A percentile compares a stretch with the other conserved stretches of the same genome.
phyloP scores from a whole-genome alignment of 2,888 invertebrate genomes.

The Agrochola lychnidis region DNA sequence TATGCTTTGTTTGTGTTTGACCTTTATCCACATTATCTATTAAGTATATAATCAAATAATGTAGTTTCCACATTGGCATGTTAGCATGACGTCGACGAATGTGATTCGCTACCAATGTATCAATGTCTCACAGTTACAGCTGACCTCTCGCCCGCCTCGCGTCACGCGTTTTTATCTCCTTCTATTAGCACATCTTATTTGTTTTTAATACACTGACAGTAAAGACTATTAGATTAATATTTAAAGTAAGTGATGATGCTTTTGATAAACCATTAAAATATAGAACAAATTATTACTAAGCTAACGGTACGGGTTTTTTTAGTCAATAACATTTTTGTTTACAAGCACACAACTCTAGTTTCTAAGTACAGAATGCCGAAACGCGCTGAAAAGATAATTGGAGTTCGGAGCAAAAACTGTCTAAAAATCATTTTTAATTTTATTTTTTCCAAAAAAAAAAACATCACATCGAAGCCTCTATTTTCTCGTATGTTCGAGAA shows the following conservation, averaged over 20 bases:
- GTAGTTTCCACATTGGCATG: constrained; percentile 27
- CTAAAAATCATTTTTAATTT: neutral
- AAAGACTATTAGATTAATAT: neutral
- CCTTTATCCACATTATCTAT: constrained; percentile 13
- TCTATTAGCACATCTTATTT: constrained; percentile 27
- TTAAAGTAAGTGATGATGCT: neutral
- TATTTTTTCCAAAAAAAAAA: neutral
- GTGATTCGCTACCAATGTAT: constrained; percentile 25
- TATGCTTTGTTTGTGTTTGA: neutral
- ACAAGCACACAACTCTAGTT: neutral
- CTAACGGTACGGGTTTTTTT: neutral
- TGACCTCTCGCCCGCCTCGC: constrained; percentile 29
- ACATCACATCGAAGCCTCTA: neutral
- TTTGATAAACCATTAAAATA: neutral
- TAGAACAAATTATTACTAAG: neutral
- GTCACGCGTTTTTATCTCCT: constrained; percentile 20
- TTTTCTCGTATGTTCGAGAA: neutral
- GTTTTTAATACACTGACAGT: neutral
- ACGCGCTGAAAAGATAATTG: neutral
- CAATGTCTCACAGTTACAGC: constrained; percentile 33
- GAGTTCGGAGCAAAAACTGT: neutral
- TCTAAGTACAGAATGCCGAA: neutral
- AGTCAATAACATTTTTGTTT: neutral
- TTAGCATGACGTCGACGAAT: constrained; percentile 42
- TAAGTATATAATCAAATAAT: constrained; percentile 10